These are phyloP conservation scores for Leucophenga varia DNA, from an alignment of 1,140 invertebrate genomes.

Conservation along the genomic window DNA sequence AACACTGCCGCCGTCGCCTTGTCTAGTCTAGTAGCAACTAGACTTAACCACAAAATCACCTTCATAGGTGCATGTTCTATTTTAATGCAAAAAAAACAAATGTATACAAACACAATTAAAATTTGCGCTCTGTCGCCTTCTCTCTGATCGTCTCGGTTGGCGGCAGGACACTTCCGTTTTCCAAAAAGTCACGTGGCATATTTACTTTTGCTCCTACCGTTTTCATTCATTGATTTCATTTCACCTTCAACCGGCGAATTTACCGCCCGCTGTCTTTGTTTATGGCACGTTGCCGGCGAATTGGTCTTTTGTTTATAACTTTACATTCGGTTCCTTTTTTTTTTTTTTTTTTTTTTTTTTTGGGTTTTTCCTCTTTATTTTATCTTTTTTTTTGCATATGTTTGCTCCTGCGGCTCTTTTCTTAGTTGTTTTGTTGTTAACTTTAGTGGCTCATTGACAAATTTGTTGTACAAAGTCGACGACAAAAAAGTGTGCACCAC, in stretches of 20 bases:
- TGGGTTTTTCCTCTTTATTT: too few relatives aligned
- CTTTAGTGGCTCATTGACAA: slow-evolving; percentile 43
- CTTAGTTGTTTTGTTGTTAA: slow-evolving; percentile 9
- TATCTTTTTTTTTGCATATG: slow-evolving; percentile 47
- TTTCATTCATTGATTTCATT: too few relatives aligned
- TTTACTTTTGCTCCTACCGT: slow-evolving; percentile 12
- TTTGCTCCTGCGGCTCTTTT: too few relatives aligned
- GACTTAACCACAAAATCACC: background rate
- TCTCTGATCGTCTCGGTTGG: too few relatives aligned
- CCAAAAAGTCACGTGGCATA: slow-evolving; percentile 53
- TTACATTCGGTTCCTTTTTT: background rate
- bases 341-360: too few relatives aligned
- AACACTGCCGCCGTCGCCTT: too few relatives aligned
- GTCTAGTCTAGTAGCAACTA: too few relatives aligned
- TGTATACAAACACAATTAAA: slow-evolving; percentile 17
- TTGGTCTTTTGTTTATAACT: background rate
- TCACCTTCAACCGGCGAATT: background rate
- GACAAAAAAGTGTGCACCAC: slow-evolving; percentile 45
- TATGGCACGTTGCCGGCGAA: slow-evolving; percentile 43
- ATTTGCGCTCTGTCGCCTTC: too few relatives aligned
- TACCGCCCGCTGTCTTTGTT: slow-evolving; percentile 48
- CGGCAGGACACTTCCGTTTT: slow-evolving; percentile 42
- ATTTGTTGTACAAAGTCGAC: slow-evolving; percentile 41
- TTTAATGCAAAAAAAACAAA: too few relatives aligned
- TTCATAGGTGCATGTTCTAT: too few relatives aligned